phyloP scores from a whole-genome alignment of 2,113 vertebrate genomes.

The Triplophysa siluroides region DNA sequence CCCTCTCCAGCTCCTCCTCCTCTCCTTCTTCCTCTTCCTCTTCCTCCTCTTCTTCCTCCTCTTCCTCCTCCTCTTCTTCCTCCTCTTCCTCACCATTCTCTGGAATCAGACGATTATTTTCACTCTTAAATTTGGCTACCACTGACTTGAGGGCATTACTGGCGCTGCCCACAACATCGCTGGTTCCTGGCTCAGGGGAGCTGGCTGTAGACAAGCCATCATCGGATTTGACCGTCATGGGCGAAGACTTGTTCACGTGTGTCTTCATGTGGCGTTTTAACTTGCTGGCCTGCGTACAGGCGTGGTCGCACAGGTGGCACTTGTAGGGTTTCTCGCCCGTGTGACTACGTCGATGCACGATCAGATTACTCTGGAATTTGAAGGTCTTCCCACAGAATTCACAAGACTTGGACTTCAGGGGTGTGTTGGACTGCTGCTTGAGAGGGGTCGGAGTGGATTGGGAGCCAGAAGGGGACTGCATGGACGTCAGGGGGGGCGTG shows the following conservation, averaged over 20 bases:
- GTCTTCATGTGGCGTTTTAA: slow-evolving; percentile 99
- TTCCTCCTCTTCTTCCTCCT: slow-evolving; percentile 96
- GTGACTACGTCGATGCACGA: slow-evolving; percentile 98
- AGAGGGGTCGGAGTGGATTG: slow-evolving; percentile 80
- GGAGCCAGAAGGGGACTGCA: slow-evolving; percentile 92
- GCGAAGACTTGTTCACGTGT: slow-evolving; percentile 98
- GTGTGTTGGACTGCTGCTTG: slow-evolving; percentile 72
- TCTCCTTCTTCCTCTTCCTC: slow-evolving; percentile 91
- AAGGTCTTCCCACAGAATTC: slow-evolving; percentile 99
- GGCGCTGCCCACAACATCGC: slow-evolving; percentile 92
- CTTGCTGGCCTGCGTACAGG: slow-evolving; percentile 98
- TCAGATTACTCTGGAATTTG: slow-evolving; percentile 99
- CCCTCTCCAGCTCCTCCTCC: slow-evolving; percentile 84
- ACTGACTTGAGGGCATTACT: slow-evolving; percentile 97
- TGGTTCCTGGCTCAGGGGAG: slow-evolving; percentile 96
- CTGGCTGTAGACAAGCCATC: slow-evolving; percentile 94
- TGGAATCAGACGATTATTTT: slow-evolving; percentile 85
- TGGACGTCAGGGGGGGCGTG: slow-evolving; percentile 93
- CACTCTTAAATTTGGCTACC: slow-evolving; percentile 96
- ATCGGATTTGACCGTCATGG: slow-evolving; percentile 94
- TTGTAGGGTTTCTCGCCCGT: slow-evolving; percentile 99
- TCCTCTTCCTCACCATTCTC: slow-evolving; percentile 97
- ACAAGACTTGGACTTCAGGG: slow-evolving; percentile 96
- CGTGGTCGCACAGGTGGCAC: slow-evolving; percentile 98
- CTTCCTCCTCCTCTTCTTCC: slow-evolving; percentile 92